Evolutionary conservation across 2,888 invertebrate genomes (phyloP), one percentile per base, ranked within the genome.

Genomic region (Drosophila trichaetosa): DNA sequence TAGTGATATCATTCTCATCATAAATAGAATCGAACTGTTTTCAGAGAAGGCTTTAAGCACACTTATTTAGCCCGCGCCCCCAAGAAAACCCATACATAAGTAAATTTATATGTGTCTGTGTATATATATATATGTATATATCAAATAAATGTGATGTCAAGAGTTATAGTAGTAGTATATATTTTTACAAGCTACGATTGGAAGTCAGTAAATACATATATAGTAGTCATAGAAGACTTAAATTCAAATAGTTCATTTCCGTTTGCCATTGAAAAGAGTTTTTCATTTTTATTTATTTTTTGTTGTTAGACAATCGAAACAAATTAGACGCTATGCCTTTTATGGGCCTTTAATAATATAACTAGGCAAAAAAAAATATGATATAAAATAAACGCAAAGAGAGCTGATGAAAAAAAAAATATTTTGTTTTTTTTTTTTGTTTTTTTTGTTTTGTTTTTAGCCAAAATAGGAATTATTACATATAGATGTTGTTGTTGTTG

Each of bases 291-390:
- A 56, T 51, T 65, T 74, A 52, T 68, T 82, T 79, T 79, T 79
- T 76, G 62, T 76, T 82, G 87, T 88, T 88, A 88, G 82, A 86
- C 87, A 86, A 85, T 89, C 80, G 56, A 82, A 88, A 87, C 82
- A 82, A 88, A 89, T 88, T 88, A 87, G 80, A 81, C 67, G 86
- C 87, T 85, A 79, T 60, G 78, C 83, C 87, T 56, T 87, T 82
- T 82, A 82, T 78, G 87, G 87, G 66, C 68, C 49, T 85, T 87
- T 80, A 83, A 85, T 86, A 80, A 83, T 83, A 83, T 83, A 69
- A 80, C 78, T 76, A 80, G 57, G 69, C 67, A 73, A 73, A 76
- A 80, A 76, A 73, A 76, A 67, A 62, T 13, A 52, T 31, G 61
- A 46, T 54, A 59, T 59, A 29, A 68, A 48, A 21, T 31, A 31